Conservation (phyloP, 2,797 vertebrate genomes). For the Coreius guichenoti region DNA sequence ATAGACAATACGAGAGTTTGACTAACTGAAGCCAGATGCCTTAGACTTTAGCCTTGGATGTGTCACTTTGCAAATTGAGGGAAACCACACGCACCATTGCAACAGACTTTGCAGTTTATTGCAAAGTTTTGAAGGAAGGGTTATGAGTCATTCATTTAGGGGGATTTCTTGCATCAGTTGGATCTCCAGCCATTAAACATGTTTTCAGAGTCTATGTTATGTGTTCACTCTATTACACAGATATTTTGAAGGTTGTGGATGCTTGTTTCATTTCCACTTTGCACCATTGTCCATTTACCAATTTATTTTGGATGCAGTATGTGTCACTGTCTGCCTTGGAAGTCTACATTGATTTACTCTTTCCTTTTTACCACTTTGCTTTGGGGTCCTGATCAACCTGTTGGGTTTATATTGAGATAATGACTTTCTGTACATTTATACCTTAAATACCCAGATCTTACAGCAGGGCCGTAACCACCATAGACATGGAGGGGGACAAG, state of each 20-base stretch:
- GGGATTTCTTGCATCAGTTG: constrained; percentile 1
- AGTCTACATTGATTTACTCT: not conserved
- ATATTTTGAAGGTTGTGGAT: not conserved
- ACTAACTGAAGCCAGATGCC: constrained; percentile 52
- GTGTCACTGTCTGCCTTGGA: not conserved
- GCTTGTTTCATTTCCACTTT: constrained; percentile 2
- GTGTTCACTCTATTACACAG: not conserved
- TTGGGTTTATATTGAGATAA: not conserved
- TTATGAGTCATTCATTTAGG: constrained; percentile 14
- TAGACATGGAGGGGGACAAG: too few relatives aligned
- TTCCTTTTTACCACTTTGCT: not conserved
- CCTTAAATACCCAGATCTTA: not conserved
- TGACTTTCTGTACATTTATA: not conserved
- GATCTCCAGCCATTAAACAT: constrained; percentile 6
- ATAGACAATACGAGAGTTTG: constrained; percentile 33
- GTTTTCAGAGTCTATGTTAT: not conserved
- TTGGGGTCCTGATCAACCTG: not conserved
- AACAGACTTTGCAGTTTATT: constrained; percentile 5
- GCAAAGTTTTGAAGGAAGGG: constrained; percentile 7
- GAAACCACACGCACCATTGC: constrained; percentile 12
- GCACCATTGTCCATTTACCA: not conserved
- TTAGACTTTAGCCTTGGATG: constrained; percentile 38
- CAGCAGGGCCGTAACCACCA: not conserved
- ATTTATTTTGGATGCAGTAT: not conserved
- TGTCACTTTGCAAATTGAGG: constrained; percentile 20